phyloP scores from a whole-genome alignment of 2,113 vertebrate species.

The Poeciliopsis retropinna region DNA sequence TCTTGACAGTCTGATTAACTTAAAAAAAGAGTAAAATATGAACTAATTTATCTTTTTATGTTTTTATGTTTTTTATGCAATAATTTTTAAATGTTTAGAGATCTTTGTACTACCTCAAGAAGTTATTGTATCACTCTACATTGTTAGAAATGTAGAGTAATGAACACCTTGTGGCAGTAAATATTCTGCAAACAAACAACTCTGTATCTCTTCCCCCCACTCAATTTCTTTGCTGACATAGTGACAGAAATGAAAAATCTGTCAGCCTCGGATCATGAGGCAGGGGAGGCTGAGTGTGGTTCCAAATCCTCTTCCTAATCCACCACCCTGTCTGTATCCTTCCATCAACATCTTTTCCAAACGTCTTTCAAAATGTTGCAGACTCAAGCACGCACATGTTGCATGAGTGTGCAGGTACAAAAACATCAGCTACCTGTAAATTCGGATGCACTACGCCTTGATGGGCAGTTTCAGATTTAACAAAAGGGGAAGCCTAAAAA shows the following conservation, averaged over 20 bases:
- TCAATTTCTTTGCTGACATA: background rate
- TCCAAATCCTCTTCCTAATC: constrained; percentile 25
- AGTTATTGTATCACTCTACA: background rate
- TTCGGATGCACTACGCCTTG: background rate
- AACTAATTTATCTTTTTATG: background rate
- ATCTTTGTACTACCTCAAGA: too few species aligned
- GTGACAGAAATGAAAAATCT: constrained; percentile 22
- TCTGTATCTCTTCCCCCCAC: too few species aligned
- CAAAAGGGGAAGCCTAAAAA: constrained; percentile 24
- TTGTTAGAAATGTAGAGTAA: background rate
- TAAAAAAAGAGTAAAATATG: background rate
- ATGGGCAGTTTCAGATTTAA: constrained; percentile 1
- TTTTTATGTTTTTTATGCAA: background rate
- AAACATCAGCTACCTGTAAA: constrained; percentile 14
- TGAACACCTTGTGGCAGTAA: background rate
- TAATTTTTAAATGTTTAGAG: background rate
- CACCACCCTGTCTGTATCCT: constrained; percentile 16
- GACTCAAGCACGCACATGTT: background rate
- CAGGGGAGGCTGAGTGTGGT: constrained; percentile 13
- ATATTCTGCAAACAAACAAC: too few species aligned
- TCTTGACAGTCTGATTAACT: background rate
- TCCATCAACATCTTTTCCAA: constrained; percentile 8
- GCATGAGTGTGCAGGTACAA: background rate
- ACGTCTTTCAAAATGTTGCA: background rate
- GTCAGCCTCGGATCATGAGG: too few species aligned